Conservation (phyloP, 2,797 vertebrate genomes). For the Cryptoblepharus egeriae region DNA sequence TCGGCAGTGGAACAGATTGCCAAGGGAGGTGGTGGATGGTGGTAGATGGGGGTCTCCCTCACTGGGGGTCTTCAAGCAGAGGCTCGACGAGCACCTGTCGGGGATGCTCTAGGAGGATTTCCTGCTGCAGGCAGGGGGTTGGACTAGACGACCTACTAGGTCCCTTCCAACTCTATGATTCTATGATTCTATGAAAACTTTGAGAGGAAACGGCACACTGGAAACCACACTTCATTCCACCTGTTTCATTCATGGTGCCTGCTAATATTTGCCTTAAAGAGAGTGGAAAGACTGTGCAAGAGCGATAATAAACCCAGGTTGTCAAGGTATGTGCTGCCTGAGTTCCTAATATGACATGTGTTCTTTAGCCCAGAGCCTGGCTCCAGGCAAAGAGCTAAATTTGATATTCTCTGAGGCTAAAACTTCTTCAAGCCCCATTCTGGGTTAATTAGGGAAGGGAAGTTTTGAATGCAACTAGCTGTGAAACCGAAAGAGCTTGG, state of each 20-base stretch:
- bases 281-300: conserved; percentile 17
- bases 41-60: too few species aligned
- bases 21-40: too few species aligned
- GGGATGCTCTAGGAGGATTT: too few species aligned
- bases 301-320: conserved; percentile 63
- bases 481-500: conserved; percentile 57
- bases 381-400: conserved; percentile 78
- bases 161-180: too few species aligned
- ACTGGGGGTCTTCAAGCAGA: too few species aligned
- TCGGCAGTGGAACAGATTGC: too few species aligned
- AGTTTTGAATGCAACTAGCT: conserved; percentile 64
- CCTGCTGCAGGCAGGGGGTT: too few species aligned
- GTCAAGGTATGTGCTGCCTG: conserved; percentile 71
- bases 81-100: too few species aligned
- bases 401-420: conserved; percentile 75
- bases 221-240: background rate
- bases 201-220: conserved; percentile 14
- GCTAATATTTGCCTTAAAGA: background rate
- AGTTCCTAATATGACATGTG: conserved; percentile 76
- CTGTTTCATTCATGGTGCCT: conserved; percentile 41
- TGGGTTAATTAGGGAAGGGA: conserved; percentile 76
- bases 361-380: conserved; percentile 75
- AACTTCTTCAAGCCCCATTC: conserved; percentile 71
- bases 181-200: too few species aligned
- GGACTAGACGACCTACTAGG: too few species aligned